A percentile compares a stretch with the other conserved stretches of the same genome.
Evolutionary conservation across 2,888 invertebrate genomes (phyloP).

Genomic region (Tenodera sinensis): DNA sequence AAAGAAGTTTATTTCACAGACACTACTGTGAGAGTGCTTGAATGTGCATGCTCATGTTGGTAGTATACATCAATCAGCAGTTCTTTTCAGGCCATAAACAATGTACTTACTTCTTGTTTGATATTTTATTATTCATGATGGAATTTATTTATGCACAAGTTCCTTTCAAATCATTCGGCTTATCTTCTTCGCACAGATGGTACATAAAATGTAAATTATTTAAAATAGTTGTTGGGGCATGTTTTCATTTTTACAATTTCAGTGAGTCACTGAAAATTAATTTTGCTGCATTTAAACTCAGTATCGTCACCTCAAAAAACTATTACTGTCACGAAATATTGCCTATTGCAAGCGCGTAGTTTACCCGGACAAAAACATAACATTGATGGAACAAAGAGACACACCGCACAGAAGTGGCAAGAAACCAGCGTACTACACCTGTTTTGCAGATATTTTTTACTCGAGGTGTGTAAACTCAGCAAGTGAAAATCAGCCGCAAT

Average conservation of each 20-base stretch:
- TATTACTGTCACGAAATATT: neutral
- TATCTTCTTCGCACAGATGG: neutral
- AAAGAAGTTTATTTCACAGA: neutral
- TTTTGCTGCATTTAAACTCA: neutral
- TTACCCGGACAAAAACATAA: neutral
- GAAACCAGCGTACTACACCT: neutral
- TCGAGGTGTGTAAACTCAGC: neutral
- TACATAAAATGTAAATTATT: neutral
- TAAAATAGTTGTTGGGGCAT: neutral
- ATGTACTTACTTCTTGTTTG: conserved; percentile 9
- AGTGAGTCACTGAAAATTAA: neutral
- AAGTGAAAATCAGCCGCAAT: neutral
- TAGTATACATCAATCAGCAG: neutral
- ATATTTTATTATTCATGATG: conserved; percentile 15
- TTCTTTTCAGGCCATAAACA: neutral
- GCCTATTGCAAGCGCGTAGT: neutral
- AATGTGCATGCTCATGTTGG: neutral
- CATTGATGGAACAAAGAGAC: conserved; percentile 2
- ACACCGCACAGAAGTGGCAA: neutral
- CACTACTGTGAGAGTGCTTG: neutral
- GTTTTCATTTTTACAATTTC: neutral
- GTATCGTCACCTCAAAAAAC: neutral
- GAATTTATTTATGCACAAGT: neutral
- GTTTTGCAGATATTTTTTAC: neutral
- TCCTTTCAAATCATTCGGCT: neutral